Conservation (phyloP, 2,888 invertebrate species). For the Muscina levida region DNA sequence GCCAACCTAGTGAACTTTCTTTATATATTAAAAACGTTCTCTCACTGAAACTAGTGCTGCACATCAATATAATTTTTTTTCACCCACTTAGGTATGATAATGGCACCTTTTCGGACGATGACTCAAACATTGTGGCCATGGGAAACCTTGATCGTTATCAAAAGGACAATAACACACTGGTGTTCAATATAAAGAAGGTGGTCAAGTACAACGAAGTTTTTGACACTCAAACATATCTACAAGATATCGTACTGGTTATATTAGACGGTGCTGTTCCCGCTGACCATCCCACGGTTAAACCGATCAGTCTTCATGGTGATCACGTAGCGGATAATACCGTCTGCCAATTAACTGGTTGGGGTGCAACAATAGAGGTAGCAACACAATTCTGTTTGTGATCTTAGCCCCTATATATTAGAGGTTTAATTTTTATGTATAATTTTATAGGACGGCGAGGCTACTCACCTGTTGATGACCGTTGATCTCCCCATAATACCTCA, state of each 20-base stretch:
- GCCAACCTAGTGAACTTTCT: too few species aligned
- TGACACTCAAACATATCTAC: conserved; percentile 69
- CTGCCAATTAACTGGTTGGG: conserved; percentile 78
- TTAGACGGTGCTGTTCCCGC: conserved; percentile 73
- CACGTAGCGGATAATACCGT: conserved; percentile 63
- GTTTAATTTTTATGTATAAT: background rate
- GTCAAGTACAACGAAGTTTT: conserved; percentile 67
- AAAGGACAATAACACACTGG: conserved; percentile 69
- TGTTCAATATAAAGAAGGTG: conserved; percentile 69
- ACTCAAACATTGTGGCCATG: conserved; percentile 74
- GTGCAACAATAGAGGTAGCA: conserved; percentile 71
- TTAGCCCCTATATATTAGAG: background rate
- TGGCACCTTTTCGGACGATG: conserved; percentile 68
- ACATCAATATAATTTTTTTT: too few species aligned
- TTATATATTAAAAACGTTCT: too few species aligned
- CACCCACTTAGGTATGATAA: too few species aligned
- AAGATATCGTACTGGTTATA: conserved; percentile 75
- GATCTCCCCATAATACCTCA: conserved; percentile 72
- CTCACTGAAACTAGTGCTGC: too few species aligned
- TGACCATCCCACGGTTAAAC: conserved; percentile 73
- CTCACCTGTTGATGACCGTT: conserved; percentile 72
- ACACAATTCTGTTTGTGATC: too few species aligned
- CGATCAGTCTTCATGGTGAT: conserved; percentile 70
- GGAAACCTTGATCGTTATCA: conserved; percentile 76
- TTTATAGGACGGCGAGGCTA: conserved; percentile 58